These are phyloP conservation scores for Antennarius striatus DNA, from an alignment of 2,113 vertebrate species.

Conservation along the genomic window DNA sequence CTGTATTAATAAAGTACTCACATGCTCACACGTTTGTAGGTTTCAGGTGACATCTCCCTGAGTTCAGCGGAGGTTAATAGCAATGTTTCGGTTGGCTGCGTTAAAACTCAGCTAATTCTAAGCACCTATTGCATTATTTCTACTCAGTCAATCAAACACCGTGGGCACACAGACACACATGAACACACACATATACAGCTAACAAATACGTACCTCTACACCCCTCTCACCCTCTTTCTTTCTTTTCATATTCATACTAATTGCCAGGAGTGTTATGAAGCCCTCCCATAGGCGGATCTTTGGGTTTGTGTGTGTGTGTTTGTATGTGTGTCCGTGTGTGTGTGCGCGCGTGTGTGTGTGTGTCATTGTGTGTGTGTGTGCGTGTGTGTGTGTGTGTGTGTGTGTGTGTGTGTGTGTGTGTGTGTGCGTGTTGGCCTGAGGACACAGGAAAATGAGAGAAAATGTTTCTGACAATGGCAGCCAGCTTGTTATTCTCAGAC, in stretches of 20 bases:
- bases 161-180: not conserved
- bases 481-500: conserved; percentile 44
- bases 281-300: conserved; percentile 35
- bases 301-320: not conserved
- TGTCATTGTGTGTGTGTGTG: not conserved
- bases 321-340: conserved; percentile 1
- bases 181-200: conserved; percentile 7
- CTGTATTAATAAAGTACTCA: conserved; percentile 5
- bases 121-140: conserved; percentile 56
- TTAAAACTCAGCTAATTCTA: conserved; percentile 61
- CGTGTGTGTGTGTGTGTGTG: not conserved
- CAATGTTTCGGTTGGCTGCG: conserved; percentile 57
- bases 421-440: not conserved
- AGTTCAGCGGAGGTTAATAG: conserved; percentile 60
- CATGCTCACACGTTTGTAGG: not conserved
- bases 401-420: not conserved
- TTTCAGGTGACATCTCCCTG: conserved; percentile 21
- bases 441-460: conserved; percentile 29
- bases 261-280: conserved; percentile 57
- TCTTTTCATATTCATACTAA: conserved; percentile 44
- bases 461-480: conserved; percentile 33
- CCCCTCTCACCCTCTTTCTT: conserved; percentile 4
- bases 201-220: conserved; percentile 11
- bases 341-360: not conserved
- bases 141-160: conserved; percentile 58